Percentiles rank a stretch among this genome's conserved stretches.
Conservation (phyloP, 2,113 vertebrate species). For the Aix galericulata region DNA sequence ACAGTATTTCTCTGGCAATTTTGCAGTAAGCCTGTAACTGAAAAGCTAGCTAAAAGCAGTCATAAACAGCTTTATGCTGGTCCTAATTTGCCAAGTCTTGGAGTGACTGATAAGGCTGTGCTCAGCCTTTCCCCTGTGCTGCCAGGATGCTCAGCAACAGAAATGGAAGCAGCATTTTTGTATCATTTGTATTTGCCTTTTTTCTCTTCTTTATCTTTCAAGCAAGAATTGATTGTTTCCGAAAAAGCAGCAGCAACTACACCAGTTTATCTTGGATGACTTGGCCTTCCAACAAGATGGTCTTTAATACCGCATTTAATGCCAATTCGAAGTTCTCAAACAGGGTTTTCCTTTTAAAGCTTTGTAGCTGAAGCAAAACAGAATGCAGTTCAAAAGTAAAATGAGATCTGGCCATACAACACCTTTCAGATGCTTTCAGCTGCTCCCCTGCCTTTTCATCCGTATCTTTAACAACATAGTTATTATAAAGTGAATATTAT, state of each 20-base stretch:
- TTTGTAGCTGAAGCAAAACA: neutral
- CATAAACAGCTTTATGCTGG: constrained; percentile 43
- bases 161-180: constrained; percentile 5
- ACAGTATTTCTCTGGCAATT: constrained; percentile 9
- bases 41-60: constrained; percentile 34
- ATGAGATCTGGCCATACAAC: neutral
- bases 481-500: neutral
- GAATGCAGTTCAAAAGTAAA: constrained; percentile 5
- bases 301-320: constrained; percentile 13
- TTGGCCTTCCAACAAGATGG: neutral
- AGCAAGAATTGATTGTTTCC: neutral
- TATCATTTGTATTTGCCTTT: neutral
- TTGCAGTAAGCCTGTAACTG: constrained; percentile 13
- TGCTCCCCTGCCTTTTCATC: neutral
- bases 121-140: neutral
- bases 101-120: constrained; percentile 31
- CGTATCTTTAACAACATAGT: neutral
- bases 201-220: neutral
- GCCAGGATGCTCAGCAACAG: neutral
- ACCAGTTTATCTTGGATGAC: neutral
- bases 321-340: constrained; percentile 18
- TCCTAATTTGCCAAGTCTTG: constrained; percentile 50
- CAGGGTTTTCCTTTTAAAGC: constrained; percentile 17
- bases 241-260: constrained; percentile 20
- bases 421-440: neutral